A percentile compares a stretch with the other conserved stretches of the same genome.
Conservation (phyloP, 2,888 invertebrate species). For the Acleris holmiana region DNA sequence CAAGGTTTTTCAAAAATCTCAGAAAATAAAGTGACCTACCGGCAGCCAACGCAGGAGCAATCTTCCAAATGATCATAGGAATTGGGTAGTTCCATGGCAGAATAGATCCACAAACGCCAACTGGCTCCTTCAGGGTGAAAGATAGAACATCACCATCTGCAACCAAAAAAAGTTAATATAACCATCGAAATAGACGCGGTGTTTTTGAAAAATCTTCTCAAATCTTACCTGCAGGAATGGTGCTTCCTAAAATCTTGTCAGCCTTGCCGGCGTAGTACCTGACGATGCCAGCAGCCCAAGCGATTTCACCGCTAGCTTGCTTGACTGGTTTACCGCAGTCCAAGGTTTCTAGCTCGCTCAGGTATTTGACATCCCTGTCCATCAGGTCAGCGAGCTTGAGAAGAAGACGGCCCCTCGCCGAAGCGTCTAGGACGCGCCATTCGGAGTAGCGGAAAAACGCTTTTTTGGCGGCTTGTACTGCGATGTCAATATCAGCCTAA, state of each 20-base stretch:
- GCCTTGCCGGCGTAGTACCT: slow-evolving; percentile 96
- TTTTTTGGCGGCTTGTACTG: slow-evolving; percentile 90
- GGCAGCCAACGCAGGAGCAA: slow-evolving; percentile 90
- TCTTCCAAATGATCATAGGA: slow-evolving; percentile 97
- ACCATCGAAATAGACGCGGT: not conserved
- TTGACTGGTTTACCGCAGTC: slow-evolving; percentile 96
- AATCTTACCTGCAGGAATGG: slow-evolving; percentile 85
- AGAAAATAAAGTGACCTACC: slow-evolving; percentile 49
- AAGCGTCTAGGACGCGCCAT: slow-evolving; percentile 93
- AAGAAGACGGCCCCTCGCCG: slow-evolving; percentile 89
- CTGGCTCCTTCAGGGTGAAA: slow-evolving; percentile 94
- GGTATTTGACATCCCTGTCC: slow-evolving; percentile 87
- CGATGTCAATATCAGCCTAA: slow-evolving; percentile 91
- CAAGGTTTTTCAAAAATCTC: no score
- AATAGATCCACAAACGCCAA: slow-evolving; percentile 94
- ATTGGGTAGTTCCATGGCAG: slow-evolving; percentile 97
- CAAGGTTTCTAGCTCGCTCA: slow-evolving; percentile 94
- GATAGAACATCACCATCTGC: slow-evolving; percentile 90
- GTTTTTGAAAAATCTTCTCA: not conserved
- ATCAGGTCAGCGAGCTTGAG: slow-evolving; percentile 89
- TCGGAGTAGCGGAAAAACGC: slow-evolving; percentile 89
- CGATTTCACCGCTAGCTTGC: slow-evolving; percentile 87
- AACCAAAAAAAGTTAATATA: slow-evolving; percentile 39
- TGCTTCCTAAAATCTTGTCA: slow-evolving; percentile 92
- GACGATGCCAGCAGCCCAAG: slow-evolving; percentile 84